Evolutionary conservation across 2,888 invertebrate genomes (phyloP), one percentile per base, ranked within the genome.

Genomic region (Podotricha telesiphe): DNA sequence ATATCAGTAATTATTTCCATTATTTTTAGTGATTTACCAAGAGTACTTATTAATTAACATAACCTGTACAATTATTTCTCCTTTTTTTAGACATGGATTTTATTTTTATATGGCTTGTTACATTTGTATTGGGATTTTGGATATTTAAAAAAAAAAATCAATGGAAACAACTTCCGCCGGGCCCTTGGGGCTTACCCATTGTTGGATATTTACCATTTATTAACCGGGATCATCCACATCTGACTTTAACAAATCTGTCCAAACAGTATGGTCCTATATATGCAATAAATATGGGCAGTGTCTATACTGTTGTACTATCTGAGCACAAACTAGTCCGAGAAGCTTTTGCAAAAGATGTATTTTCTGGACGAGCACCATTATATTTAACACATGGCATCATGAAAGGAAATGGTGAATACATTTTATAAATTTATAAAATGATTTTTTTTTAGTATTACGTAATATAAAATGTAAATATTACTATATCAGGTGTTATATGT

Each of bases 351-450:
- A 95, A 95, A 82, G 96, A 96, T 48, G 94, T 87, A 4, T 95
- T 96, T 75, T 93, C 96, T 3, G 97, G 96, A 15, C 92, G 97
- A 73, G 97, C 98, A 0, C 97, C 97, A 1, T 93, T 98, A 1
- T 97, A 95, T 83, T 86, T 98, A 58, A 97, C 97, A 0, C 97
- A 97, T 81, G 97, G 97, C 42, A 96, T 98, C 70, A 97, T 98
- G 96, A 93, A 96, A 71, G 97, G 98, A 76, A 95, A 96, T 82
- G 98, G 98, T 97, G 86, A 94, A 95, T 74, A 48, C 13, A 47
- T 28, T 20, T 48, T 42, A 40, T 42, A 1, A 22, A 50, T 40
- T 50, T 48, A 17, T 8, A 10, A 37, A 0, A 20, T 42, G 1
- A 17, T 40, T 45, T 19, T n/a, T 51, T 13, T 55, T 76, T 77